Base-by-base conservation (phyloP, 1,140 invertebrate species). In the Leptopilina clavipes region DNA sequence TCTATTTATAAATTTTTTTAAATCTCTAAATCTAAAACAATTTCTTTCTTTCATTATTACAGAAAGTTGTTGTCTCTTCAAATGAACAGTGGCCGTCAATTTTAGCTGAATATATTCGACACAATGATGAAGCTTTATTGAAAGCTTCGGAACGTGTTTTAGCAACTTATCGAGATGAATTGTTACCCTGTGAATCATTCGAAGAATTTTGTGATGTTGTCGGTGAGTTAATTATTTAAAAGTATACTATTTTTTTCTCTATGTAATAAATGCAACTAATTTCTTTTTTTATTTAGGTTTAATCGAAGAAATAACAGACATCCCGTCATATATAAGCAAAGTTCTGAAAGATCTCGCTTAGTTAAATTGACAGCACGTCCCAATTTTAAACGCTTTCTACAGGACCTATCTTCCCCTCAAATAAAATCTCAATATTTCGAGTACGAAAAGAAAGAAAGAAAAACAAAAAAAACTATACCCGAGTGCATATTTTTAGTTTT, bases 41-140 rank as follows among this genome's bases (percentile, higher is more conserved):
- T 77, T 76, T 79, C 70, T 72, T 79, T 91, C 5, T n/a, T 31
- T 5, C 5, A 31, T 31, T 31, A 31, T 31, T 92, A 48, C 91
- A 96, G 94, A 94, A 94, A 85, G 94, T 97, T 0, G 91, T 87
- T 72, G 92, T 95, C n/a, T 92, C 93, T 11, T 92, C 92, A 17
- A 94, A 95, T 76, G 94, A 95, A 73, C 94, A 96, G 79, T 99
- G 98, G 98, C 94, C 97, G 6, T 92, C 94, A 6, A 93, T 94
- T 77, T 91, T 99, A 75, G 98, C 97, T 31, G 97, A 98, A 86
- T 98, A 96, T 86, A 97, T 99, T 83, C 93, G 98, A 6, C 94
- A 97, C 85, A 98, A 98, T 91, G 98, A 99, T 91, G 96, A 97
- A 88, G 91, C 93, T 11, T 92, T 98, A 86, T 91, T 97, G 11